Conservation (phyloP, 2,888 invertebrate species). For the Ditula angustiorana region DNA sequence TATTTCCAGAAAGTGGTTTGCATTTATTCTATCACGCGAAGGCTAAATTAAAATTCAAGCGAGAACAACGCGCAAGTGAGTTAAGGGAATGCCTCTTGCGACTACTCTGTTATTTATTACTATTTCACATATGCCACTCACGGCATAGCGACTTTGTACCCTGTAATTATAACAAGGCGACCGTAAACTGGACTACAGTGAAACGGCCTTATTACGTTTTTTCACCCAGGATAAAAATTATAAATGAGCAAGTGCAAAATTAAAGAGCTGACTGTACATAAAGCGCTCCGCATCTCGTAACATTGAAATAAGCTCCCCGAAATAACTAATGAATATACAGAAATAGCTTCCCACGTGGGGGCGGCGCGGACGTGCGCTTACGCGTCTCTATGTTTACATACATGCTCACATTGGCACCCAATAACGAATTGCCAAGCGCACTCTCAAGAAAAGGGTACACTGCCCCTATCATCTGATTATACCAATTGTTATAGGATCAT, state of each 20-base stretch:
- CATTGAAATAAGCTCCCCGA: slow-evolving; percentile 56
- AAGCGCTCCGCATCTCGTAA: slow-evolving; percentile 46
- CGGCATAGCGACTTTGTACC: background rate
- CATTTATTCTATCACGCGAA: background rate
- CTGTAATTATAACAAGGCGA: background rate
- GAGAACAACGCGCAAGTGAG: background rate
- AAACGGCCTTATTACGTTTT: too few relatives aligned
- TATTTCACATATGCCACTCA: background rate
- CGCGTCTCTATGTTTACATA: slow-evolving; percentile 37
- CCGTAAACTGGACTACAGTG: background rate
- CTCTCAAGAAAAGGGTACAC: too few relatives aligned
- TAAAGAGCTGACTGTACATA: slow-evolving; percentile 25
- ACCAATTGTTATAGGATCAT: too few relatives aligned
- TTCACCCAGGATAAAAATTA: background rate
- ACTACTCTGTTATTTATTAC: background rate
- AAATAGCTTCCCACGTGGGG: slow-evolving; percentile 64
- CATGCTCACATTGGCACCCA: background rate
- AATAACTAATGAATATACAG: slow-evolving; percentile 50
- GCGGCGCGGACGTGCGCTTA: slow-evolving; percentile 32
- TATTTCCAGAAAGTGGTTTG: background rate
- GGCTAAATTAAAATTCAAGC: background rate
- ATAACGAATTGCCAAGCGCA: background rate
- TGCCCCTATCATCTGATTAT: too few relatives aligned
- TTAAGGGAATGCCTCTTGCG: background rate
- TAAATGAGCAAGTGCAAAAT: background rate